Conservation (phyloP, 2,113 vertebrate genomes). For the Cervus canadensis region DNA sequence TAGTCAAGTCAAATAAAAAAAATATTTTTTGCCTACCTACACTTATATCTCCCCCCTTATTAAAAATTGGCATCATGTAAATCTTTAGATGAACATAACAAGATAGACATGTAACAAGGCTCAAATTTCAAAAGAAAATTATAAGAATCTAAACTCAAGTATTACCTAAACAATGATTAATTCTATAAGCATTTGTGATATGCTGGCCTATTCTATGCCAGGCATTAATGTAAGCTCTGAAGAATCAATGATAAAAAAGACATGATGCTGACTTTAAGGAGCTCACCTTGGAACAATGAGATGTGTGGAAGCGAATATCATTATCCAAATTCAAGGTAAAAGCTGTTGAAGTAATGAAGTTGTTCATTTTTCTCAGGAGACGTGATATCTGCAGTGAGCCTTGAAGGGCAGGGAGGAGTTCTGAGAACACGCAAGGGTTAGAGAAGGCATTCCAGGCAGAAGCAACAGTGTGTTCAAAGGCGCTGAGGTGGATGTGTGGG, state of each 20-base stretch:
- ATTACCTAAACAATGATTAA: background rate
- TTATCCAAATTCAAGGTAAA: background rate
- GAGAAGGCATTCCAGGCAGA: background rate
- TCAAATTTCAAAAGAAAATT: background rate
- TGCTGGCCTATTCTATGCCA: background rate
- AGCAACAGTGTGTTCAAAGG: background rate
- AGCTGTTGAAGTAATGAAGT: background rate
- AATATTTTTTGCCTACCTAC: background rate
- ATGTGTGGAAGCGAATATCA: background rate
- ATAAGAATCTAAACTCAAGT: background rate
- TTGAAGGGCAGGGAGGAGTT: background rate
- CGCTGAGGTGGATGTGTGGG: background rate
- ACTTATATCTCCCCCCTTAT: background rate
- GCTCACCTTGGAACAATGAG: background rate
- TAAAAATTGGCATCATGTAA: background rate
- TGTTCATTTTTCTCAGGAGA: background rate
- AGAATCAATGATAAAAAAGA: background rate
- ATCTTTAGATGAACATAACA: background rate
- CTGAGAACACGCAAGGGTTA: background rate
- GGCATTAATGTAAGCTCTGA: background rate
- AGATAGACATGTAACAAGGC: background rate
- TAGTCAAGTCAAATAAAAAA: background rate
- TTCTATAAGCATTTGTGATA: background rate
- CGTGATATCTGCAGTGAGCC: background rate
- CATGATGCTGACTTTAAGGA: background rate